Evolutionary conservation across 2,888 invertebrate species (phyloP), one percentile per base, ranked within the genome.

Genomic region (Monopis laevigella): DNA sequence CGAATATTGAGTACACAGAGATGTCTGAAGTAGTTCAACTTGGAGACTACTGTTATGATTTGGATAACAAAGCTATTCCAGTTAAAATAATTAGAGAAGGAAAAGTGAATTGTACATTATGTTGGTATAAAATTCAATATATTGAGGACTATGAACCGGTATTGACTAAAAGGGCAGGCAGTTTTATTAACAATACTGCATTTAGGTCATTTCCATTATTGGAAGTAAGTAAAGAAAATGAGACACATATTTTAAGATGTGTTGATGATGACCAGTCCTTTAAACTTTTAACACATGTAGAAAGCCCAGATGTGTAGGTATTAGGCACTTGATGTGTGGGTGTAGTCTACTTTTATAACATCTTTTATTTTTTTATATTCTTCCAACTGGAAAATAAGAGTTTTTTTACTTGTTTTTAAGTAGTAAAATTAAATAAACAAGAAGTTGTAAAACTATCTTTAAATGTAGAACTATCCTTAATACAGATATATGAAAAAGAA

Each of bases 51-150:
- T 41, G 47, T 19, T 47, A 46, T 48, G 48, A 47, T 8, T n/a
- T 49, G 6, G 45, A 43, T 4, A 43, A 58, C 3, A 59, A 58
- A 40, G 50, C 57, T 10, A 32, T 68, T 2, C 54, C 53, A 36
- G 52, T 71, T 10, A 58, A 58, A 6, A 53, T 82, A 10, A 58
- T 52, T 10, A 58, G 58, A 30, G 58, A 59, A 43, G 84, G 84
- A 1, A 42, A 54, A 30, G 65, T 74, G 0, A 83, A 82, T 59
- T 83, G 77, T 2, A 62, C 86, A 43, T 56, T 84, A 13, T 82
- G 83, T 48, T 86, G 85, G 84, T 86, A 75, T 48, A 62, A 64
- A n/a, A 62, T 84, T 35, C 67, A 80, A 45, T 51, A 82, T 14
- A 62, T 74, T 48, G 62, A 80, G 39, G 58, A 66, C 41, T 40